These are phyloP conservation scores for Fragum sueziense DNA, from an alignment of 2,888 invertebrate species.

Conservation along the genomic window DNA sequence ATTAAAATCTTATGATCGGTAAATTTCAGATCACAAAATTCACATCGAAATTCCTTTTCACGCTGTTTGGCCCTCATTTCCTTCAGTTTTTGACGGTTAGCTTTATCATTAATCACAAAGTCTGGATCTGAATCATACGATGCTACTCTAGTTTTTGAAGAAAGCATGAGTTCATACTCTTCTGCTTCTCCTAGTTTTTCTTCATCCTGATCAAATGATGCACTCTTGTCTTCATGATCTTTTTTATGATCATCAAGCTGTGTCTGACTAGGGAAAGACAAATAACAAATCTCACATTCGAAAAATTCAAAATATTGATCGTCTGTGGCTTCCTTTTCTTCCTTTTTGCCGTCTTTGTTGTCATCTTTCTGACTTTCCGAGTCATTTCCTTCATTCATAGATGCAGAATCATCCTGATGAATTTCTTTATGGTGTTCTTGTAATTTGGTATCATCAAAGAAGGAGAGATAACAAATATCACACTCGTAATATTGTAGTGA, in stretches of 20 bases:
- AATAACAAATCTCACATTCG: constrained; percentile 7
- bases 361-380: background rate
- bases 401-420: background rate
- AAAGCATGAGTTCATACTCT: too few species aligned
- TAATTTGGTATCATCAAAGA: background rate
- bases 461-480: constrained; percentile 9
- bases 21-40: constrained; percentile 1
- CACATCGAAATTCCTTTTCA: background rate
- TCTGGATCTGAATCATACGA: too few species aligned
- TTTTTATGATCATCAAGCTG: background rate
- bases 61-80: background rate
- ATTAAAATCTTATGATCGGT: background rate
- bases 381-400: background rate
- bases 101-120: too few species aligned
- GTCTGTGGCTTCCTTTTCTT: background rate
- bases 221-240: background rate
- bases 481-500: background rate
- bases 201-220: too few species aligned
- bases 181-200: too few species aligned
- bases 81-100: background rate
- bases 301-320: background rate
- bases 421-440: background rate
- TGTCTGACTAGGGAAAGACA: background rate
- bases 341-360: too few species aligned
- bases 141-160: background rate